Conservation (phyloP, 2,113 vertebrate species). For the Phaetusa simplex region DNA sequence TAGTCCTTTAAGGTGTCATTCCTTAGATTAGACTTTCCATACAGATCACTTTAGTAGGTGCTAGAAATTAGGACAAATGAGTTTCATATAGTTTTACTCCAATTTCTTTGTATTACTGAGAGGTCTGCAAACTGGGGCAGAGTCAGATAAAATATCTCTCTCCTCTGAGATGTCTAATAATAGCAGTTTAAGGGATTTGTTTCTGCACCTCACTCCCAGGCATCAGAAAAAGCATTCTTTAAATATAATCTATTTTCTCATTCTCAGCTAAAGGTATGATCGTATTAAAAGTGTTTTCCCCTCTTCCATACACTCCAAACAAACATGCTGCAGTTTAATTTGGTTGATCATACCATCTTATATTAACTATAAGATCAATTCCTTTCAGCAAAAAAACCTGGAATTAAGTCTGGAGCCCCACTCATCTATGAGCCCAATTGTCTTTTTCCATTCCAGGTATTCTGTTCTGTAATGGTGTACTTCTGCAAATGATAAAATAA, state of each 20-base stretch:
- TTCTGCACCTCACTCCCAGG: not conserved
- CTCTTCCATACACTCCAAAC: not conserved
- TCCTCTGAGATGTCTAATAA: conserved; percentile 57
- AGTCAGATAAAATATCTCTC: conserved; percentile 22
- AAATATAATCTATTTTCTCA: conserved; percentile 9
- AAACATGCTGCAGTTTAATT: not conserved
- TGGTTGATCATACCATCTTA: not conserved
- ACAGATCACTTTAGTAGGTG: not conserved
- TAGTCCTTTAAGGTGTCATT: not conserved
- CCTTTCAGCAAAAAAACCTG: not conserved
- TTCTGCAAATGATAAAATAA: not conserved
- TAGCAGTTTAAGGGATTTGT: conserved; percentile 27
- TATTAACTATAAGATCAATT: not conserved
- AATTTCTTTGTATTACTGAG: not conserved
- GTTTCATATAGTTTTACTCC: conserved; percentile 17
- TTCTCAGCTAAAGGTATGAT: not conserved
- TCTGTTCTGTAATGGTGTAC: not conserved
- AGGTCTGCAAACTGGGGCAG: conserved; percentile 56
- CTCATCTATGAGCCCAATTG: not conserved
- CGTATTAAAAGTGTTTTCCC: not conserved
- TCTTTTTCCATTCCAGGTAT: not conserved
- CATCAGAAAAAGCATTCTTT: not conserved
- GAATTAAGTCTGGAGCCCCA: not conserved
- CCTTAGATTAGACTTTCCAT: not conserved
- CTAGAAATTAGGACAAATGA: conserved; percentile 49